A percentile compares a stretch with the other conserved stretches of the same genome.
These are phyloP conservation scores for Petrocephalus schoutedeni DNA, from an alignment of 2,797 vertebrate species.

Conservation along the genomic window DNA sequence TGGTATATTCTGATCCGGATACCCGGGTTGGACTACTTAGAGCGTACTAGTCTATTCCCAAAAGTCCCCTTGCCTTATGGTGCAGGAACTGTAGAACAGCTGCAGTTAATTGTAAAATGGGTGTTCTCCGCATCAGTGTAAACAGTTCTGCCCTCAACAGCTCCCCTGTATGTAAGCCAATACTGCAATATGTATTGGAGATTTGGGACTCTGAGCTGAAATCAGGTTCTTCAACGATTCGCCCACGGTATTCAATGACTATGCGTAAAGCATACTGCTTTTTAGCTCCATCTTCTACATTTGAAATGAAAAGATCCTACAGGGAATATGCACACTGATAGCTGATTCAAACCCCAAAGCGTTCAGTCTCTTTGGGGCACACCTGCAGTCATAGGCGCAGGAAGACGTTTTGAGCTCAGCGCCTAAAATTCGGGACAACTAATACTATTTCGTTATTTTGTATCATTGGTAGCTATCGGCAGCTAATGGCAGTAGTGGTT, in stretches of 20 bases:
- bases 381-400: neutral
- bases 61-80: constrained; percentile 6
- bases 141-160: neutral
- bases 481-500: neutral
- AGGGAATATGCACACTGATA: neutral
- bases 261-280: neutral
- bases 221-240: neutral
- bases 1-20: neutral
- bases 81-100: constrained; percentile 15
- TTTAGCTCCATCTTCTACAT: neutral
- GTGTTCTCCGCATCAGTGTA: neutral
- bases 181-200: neutral
- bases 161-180: neutral
- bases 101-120: constrained; percentile 16
- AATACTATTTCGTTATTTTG: neutral
- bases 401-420: neutral
- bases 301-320: neutral
- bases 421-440: neutral
- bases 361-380: neutral
- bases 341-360: neutral
- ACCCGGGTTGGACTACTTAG: neutral
- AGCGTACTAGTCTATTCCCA: neutral
- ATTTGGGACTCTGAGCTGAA: neutral
- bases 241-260: neutral
- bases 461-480: neutral